Conservation (phyloP, 2,888 invertebrate genomes). For the Taphrorychus bicolor region DNA sequence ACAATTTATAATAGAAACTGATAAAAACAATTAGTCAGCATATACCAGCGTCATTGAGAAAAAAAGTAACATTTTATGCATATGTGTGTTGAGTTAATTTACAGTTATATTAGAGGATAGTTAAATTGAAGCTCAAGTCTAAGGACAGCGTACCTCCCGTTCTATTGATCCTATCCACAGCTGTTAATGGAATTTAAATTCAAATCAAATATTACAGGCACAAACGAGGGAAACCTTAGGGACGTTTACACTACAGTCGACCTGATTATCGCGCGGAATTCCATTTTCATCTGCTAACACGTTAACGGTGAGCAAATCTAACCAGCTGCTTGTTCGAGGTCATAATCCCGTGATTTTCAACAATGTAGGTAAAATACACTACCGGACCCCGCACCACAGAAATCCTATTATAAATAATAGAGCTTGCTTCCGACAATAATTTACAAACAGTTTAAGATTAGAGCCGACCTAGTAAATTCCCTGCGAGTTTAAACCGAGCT, state of each 20-base stretch:
- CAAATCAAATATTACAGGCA: neutral
- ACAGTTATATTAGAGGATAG: too few relatives aligned
- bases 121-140: too few relatives aligned
- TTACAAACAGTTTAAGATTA: neutral
- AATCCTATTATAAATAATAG: neutral
- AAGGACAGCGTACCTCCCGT: too few relatives aligned
- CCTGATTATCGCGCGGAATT: slow-evolving; percentile 3
- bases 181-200: neutral
- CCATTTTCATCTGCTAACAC: slow-evolving; percentile 6
- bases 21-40: too few relatives aligned
- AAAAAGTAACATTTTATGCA: too few relatives aligned
- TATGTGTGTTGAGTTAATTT: too few relatives aligned
- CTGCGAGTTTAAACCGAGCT: neutral
- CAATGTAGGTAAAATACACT: neutral
- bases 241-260: neutral
- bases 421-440: neutral
- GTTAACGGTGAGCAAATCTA: neutral
- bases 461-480: neutral
- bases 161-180: too few relatives aligned
- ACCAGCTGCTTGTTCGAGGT: slow-evolving; percentile 3
- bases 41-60: too few relatives aligned
- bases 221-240: neutral
- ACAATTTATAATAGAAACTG: too few relatives aligned
- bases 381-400: neutral
- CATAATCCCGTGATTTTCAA: slow-evolving; percentile 4